Evolutionary conservation across 2,888 invertebrate species (phyloP), one percentile per base, ranked within the genome.

Genomic region (Odontocolon sp.): DNA sequence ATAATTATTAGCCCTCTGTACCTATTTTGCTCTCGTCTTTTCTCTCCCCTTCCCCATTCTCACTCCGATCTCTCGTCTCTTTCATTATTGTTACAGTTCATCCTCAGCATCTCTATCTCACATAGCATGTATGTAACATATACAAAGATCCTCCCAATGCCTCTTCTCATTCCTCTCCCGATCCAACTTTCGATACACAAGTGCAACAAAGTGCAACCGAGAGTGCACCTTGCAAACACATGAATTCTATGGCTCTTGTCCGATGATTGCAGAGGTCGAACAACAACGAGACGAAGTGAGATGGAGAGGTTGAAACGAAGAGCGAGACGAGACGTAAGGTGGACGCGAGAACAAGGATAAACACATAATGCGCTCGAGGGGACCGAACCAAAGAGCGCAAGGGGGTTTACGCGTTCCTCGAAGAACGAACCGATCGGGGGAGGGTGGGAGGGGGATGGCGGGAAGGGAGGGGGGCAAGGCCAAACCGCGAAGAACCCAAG

Each of bases 1-100:
- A 84, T 88, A 89, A 90, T 90, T 88, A 88, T 88, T 87, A 84
- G 80, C 83, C 84, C 84, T 83, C 85, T 69, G 83, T 84, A 81
- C 85, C 86, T 84, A 85, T 84, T 86, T 84, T 77, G 79, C 72
- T 80, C 77, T 77, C 74, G 69, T 74, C 70, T 70, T 50, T 68
- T 59, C 69, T 33, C 69, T 57, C 26, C 45, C 68, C 54, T 77
- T 71, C 77, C n/a, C 56, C 66, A 36, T 56, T 66, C 77, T 61
- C 59, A 36, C 61, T 52, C 40, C 21, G n/a, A n/a, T n/a, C 42
- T 42, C 45, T 63, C 38, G 23, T 31, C 40, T 33, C 45, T 56
- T 47, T n/a, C 63, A 33, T 31, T 36, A 23, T 42, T 36, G 42
- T 42, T 59, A n/a, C 64, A 31, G 28, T 64, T 38, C 61, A 64